Conservation (phyloP, 23 tunicate species). For the Ascidia mentula region DNA sequence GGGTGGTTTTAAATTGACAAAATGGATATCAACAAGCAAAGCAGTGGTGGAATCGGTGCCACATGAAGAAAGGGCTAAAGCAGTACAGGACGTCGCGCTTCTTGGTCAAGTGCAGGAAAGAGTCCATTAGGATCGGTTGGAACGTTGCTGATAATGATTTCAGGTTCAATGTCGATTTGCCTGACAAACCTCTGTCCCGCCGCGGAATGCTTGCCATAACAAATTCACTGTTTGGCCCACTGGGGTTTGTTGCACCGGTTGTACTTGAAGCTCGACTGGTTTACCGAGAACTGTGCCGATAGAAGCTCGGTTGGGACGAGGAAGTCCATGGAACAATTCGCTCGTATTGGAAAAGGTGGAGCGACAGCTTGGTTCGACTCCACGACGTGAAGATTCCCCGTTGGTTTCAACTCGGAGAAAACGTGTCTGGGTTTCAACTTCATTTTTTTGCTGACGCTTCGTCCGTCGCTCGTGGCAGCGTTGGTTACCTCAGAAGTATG, state of each 20-base stretch:
- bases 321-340: background rate
- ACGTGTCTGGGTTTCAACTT: too few species aligned
- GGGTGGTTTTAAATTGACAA: too few species aligned
- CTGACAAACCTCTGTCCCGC: too few species aligned
- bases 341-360: background rate
- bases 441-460: background rate
- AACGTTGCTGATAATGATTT: background rate
- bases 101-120: too few species aligned
- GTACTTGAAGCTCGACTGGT: background rate
- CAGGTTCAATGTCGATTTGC: background rate
- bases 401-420: too few species aligned
- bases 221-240: background rate
- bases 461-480: background rate
- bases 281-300: background rate
- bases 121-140: too few species aligned
- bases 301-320: background rate
- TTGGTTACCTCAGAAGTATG: background rate
- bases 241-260: background rate
- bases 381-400: slow-evolving; percentile 1
- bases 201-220: background rate
- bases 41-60: too few species aligned
- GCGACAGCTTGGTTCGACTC: background rate
- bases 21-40: too few species aligned
- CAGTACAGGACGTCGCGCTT: too few species aligned
- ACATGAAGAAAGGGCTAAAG: too few species aligned